phyloP scores from a whole-genome alignment of 2,113 vertebrate species.

The Kryptolebias marmoratus region DNA sequence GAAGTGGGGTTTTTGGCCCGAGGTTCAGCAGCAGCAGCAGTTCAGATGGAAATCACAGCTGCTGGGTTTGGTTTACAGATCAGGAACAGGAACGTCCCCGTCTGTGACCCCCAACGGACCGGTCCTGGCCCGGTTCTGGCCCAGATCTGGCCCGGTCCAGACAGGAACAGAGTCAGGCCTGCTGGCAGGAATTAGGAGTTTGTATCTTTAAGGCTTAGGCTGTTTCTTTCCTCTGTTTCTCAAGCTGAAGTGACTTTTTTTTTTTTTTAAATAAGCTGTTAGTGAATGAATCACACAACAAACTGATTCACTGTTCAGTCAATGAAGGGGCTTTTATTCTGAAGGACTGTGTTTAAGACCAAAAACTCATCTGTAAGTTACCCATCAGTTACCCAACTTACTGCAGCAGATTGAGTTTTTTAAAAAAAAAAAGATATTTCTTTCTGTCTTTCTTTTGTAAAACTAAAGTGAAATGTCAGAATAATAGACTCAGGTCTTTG shows the following conservation, averaged over 20 bases:
- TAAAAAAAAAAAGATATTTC: no score
- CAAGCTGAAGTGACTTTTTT: no score
- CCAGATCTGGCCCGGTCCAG: neutral
- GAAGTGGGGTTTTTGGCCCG: slow-evolving; percentile 62
- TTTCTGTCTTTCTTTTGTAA: neutral
- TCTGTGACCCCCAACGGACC: slow-evolving; percentile 17
- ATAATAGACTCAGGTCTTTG: neutral
- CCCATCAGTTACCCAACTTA: no score
- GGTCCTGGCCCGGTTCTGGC: slow-evolving; percentile 20
- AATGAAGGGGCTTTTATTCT: slow-evolving; percentile 11
- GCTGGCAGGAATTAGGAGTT: slow-evolving; percentile 3
- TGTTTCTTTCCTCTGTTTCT: neutral
- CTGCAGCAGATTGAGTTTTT: no score
- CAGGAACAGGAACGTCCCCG: slow-evolving; percentile 25
- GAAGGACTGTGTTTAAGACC: neutral
- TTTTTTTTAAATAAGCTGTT: neutral
- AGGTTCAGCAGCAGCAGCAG: slow-evolving; percentile 31
- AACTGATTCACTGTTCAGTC: neutral
- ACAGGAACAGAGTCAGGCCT: neutral
- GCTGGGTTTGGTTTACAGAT: slow-evolving; percentile 30
- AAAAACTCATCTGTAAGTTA: neutral
- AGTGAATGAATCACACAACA: neutral
- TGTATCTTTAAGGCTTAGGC: neutral
- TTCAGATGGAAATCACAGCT: slow-evolving; percentile 65
- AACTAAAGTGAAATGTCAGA: neutral